Evolutionary conservation across 2,797 vertebrate species (phyloP).

Genomic region (Rhinophrynus dorsalis): DNA sequence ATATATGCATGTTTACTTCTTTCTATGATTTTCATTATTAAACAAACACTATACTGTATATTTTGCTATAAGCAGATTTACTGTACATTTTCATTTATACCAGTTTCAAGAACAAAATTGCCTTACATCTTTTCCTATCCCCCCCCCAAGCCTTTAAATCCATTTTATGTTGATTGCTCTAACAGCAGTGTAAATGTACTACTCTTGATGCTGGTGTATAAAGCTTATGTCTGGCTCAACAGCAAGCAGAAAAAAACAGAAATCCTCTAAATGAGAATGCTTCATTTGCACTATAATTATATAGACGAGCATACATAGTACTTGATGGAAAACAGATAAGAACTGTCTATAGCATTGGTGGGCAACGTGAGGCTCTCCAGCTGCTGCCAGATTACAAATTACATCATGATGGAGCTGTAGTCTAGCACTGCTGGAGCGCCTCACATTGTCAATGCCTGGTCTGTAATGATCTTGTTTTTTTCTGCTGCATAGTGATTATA

Average conservation of each 20-base stretch:
- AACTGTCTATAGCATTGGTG: constrained; percentile 5
- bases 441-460: neutral
- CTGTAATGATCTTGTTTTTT: neutral
- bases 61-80: constrained; percentile 29
- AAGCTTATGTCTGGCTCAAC: neutral
- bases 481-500: constrained; percentile 15
- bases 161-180: neutral
- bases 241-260: neutral
- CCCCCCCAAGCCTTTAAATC: neutral
- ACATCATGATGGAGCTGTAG: too few relatives aligned
- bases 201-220: constrained; percentile 1
- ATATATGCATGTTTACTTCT: constrained; percentile 26
- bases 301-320: constrained; percentile 24
- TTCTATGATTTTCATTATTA: constrained; percentile 14
- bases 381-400: too few relatives aligned
- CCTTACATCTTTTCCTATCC: constrained; percentile 8
- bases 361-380: too few relatives aligned
- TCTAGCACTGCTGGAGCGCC: too few relatives aligned
- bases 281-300: constrained; percentile 34
- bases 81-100: constrained; percentile 33
- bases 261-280: constrained; percentile 1
- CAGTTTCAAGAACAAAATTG: constrained; percentile 20
- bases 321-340: constrained; percentile 35
- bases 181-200: neutral
- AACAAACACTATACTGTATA: constrained; percentile 30